A percentile compares a stretch with the other conserved stretches of the same genome.
Evolutionary conservation across 2,888 invertebrate genomes (phyloP).

Genomic region (Acleris laterana): DNA sequence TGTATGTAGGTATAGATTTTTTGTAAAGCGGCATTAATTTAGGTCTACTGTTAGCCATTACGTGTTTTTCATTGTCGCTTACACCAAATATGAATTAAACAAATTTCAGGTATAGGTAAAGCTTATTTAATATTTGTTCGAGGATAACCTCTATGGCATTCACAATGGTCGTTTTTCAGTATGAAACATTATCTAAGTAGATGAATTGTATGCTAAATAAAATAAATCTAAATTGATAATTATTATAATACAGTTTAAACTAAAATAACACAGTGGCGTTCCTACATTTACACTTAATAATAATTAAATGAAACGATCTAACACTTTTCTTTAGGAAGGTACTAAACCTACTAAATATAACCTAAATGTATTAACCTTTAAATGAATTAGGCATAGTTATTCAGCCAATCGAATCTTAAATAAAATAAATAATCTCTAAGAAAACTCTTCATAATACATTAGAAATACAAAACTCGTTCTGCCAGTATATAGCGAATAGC

Average conservation of each 20-base stretch:
- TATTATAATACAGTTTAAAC: constrained; percentile 36
- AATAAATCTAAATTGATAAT: constrained; percentile 15
- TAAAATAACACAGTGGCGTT: constrained; percentile 61
- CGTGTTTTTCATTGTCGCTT: too few relatives aligned
- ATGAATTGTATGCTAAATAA: constrained; percentile 23
- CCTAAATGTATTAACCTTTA: background rate
- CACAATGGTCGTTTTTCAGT: constrained; percentile 56
- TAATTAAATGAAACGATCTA: constrained; percentile 19
- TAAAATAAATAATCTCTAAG: constrained; percentile 21
- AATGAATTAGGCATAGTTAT: constrained; percentile 5
- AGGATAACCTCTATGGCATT: constrained; percentile 76
- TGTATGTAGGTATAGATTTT: too few relatives aligned
- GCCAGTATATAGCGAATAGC: too few relatives aligned
- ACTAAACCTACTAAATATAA: constrained; percentile 6
- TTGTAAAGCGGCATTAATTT: too few relatives aligned
- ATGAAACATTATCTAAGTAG: constrained; percentile 34
- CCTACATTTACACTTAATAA: constrained; percentile 44
- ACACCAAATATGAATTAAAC: constrained; percentile 23
- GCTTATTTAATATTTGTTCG: constrained; percentile 57
- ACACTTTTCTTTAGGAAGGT: background rate
- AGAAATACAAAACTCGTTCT: constrained; percentile 6
- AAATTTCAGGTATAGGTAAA: constrained; percentile 26
- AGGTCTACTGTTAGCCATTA: too few relatives aligned
- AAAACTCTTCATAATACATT: constrained; percentile 6
- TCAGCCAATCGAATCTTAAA: constrained; percentile 9